Conservation (phyloP, 2,113 vertebrate genomes). For the Myrmecophaga tridactyla region DNA sequence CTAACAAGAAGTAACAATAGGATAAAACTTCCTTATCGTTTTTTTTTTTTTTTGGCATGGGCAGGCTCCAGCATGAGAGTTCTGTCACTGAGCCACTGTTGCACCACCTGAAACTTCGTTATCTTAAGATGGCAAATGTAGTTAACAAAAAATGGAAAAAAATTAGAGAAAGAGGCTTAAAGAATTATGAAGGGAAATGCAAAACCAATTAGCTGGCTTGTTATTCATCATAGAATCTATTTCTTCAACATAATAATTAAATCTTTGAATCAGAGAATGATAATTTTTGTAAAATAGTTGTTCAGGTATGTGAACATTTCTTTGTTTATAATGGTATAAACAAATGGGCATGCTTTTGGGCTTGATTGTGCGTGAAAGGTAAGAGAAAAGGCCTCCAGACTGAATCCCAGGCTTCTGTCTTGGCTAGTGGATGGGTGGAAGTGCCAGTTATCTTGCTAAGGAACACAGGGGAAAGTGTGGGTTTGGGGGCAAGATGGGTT, state of each 20-base stretch:
- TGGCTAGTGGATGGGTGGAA: too few species aligned
- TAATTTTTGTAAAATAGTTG: conserved; percentile 29
- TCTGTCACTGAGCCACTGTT: too few species aligned
- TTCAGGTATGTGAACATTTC: not conserved
- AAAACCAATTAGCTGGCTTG: not conserved
- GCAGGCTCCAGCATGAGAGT: too few species aligned
- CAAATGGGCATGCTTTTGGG: not conserved
- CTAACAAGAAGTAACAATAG: not conserved
- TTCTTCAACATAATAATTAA: not conserved
- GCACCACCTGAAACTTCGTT: too few species aligned
- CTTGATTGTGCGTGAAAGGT: not conserved
- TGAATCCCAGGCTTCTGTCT: not conserved
- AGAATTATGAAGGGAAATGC: not conserved
- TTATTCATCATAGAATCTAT: not conserved
- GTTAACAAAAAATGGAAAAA: too few species aligned
- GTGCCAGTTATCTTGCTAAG: not conserved
- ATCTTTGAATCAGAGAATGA: not conserved
- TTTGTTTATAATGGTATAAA: not conserved
- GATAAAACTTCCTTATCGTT: not conserved
- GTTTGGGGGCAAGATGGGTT: not conserved
- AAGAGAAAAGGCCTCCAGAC: too few species aligned
- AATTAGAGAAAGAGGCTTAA: not conserved
- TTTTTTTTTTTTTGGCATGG: too few species aligned
- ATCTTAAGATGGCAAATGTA: too few species aligned
- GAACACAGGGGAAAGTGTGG: not conserved